phyloP scores from a whole-genome alignment of 1,140 invertebrate species.

The Mesaphorura yosii region DNA sequence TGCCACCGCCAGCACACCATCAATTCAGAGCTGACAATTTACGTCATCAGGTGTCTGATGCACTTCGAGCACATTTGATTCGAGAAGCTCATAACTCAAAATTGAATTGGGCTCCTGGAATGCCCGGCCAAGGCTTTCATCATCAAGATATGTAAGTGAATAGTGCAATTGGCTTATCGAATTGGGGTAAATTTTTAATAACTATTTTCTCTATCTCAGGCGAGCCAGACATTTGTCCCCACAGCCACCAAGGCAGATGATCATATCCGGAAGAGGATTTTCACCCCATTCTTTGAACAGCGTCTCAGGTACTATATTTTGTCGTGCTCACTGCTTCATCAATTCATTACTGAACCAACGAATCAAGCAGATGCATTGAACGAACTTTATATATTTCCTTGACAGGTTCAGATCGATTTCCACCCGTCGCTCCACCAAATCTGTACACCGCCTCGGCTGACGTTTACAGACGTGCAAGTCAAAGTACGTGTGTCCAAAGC shows the following conservation, averaged over 20 bases:
- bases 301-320: too few relatives aligned
- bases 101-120: conserved; percentile 13
- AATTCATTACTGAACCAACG: too few relatives aligned
- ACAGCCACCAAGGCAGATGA: conserved; percentile 36
- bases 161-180: neutral
- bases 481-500: conserved; percentile 35
- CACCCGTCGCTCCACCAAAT: conserved; percentile 41
- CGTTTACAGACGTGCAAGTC: conserved; percentile 41
- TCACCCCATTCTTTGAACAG: too few relatives aligned
- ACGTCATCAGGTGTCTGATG: conserved; percentile 20
- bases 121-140: conserved; percentile 29
- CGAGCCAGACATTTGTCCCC: conserved; percentile 40
- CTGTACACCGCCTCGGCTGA: conserved; percentile 50
- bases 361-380: too few relatives aligned
- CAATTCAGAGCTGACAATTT: conserved; percentile 19
- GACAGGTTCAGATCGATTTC: too few relatives aligned
- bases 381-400: too few relatives aligned
- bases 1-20: conserved; percentile 31
- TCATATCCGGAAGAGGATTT: conserved; percentile 33
- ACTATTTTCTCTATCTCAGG: too few relatives aligned
- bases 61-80: conserved; percentile 25
- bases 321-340: too few relatives aligned
- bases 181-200: too few relatives aligned
- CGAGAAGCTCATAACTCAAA: conserved; percentile 39
- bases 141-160: conserved; percentile 15